Base-by-base conservation (phyloP, 1,140 invertebrate genomes). In the Phthorimaea operculella region DNA sequence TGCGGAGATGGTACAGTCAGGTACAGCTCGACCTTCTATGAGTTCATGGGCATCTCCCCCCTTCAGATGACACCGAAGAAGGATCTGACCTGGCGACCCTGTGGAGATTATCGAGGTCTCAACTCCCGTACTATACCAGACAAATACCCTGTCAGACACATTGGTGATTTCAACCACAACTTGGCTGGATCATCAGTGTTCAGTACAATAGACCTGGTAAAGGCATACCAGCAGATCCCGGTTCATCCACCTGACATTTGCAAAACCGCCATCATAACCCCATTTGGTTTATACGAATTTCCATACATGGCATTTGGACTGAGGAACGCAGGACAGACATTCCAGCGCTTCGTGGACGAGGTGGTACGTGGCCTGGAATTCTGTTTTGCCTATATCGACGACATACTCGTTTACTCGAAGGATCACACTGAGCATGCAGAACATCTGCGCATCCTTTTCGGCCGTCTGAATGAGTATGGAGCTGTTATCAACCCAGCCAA, bases 331-430 rank as follows among this genome's bases (percentile, higher is more conserved):
- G 70, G 51, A 2, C 59, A 73, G 54, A 73, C 68, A 4, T 79
- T 82, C 55, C 70, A 76, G 52, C 33, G 75, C 39, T 56, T 78
- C 9, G 71, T 82, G 52, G 70, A 74, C 33, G 51, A 55, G 33
- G 51, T 73, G 11, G 33, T 67, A 6, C 56, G 63, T 79, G 36
- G 80, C 79, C 62, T 85, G 82, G 56, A 60, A 68, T 18, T 58
- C 69, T 42, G 58, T 64, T 51, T 58, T 57, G 15, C 54, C 42
- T 61, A 51, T 21, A 21, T 61, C 4, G 55, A 61, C 28, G 59
- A 61, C 49, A n/a, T n/a, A n/a, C n/a, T n/a, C n/a, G 18, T 61
- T 21, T 44, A 16, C 42, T 54, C 45, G 8, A 51, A 51, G 18
- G 28, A 12, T 10, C 4, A 57, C 34, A 18, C 11, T 16, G 47